A percentile compares a stretch with the other conserved stretches of the same genome.
Conservation (phyloP, 2,888 invertebrate species). For the Gerris lacustris region DNA sequence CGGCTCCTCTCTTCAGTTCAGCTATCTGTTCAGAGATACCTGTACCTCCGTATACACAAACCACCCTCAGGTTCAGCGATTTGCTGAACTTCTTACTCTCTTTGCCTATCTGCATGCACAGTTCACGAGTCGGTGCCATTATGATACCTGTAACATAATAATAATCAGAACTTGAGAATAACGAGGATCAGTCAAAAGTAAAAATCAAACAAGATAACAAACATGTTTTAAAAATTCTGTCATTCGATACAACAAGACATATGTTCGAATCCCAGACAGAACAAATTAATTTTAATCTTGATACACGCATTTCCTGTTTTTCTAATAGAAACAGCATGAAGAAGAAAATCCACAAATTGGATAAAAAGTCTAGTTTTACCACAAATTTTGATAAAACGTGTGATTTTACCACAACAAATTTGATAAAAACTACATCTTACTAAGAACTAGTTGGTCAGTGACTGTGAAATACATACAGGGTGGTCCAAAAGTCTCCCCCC, state of each 20-base stretch:
- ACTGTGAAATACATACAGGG: too few relatives aligned
- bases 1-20: constrained; percentile 88
- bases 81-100: constrained; percentile 93
- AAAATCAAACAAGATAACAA: neutral
- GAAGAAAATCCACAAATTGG: too few relatives aligned
- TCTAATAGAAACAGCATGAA: too few relatives aligned
- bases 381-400: too few relatives aligned
- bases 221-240: neutral
- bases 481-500: too few relatives aligned
- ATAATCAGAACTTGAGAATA: neutral
- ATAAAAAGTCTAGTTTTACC: too few relatives aligned
- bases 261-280: too few relatives aligned
- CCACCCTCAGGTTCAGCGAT: constrained; percentile 68
- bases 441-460: too few relatives aligned
- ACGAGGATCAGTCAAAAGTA: neutral
- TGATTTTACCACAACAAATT: too few relatives aligned
- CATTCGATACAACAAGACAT: neutral
- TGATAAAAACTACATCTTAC: too few relatives aligned
- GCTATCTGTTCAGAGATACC: constrained; percentile 85
- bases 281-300: too few relatives aligned
- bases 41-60: constrained; percentile 97
- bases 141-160: constrained; percentile 54
- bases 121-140: constrained; percentile 94
- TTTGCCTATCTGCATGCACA: constrained; percentile 96
- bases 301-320: too few relatives aligned